phyloP scores from a whole-genome alignment of 2,797 vertebrate genomes.

The Schizopygopsis malacanthus region DNA sequence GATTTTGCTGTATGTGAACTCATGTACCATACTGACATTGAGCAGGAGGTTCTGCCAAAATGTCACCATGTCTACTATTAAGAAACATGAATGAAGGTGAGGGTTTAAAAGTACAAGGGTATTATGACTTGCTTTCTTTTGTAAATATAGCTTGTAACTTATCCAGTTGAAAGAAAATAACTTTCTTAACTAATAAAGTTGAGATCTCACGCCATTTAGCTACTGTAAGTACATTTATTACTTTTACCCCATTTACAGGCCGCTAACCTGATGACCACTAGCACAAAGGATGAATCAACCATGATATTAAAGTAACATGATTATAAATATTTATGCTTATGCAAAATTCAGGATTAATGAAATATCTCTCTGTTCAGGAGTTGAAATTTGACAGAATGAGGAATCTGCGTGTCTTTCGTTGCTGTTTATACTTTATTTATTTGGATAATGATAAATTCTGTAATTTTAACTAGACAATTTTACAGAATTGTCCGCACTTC shows the following conservation, averaged over 20 bases:
- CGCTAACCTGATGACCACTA: neutral
- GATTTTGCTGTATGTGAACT: neutral
- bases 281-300: neutral
- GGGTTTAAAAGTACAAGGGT: neutral
- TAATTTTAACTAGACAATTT: neutral
- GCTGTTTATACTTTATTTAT: neutral
- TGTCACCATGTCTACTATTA: slow-evolving; percentile 25
- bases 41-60: slow-evolving; percentile 12
- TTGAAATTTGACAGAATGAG: neutral
- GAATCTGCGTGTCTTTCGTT: neutral
- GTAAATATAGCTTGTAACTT: neutral
- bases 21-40: neutral
- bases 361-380: neutral
- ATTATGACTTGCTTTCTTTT: neutral
- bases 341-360: neutral
- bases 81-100: slow-evolving; percentile 26
- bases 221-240: neutral
- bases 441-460: neutral
- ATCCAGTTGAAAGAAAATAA: neutral
- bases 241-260: neutral
- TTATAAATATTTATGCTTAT: neutral
- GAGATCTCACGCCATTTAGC: neutral
- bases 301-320: neutral
- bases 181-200: too few relatives aligned
- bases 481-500: neutral